Evolutionary conservation across 2,888 invertebrate species (phyloP), one percentile per base, ranked within the genome.

Genomic region (Tubulanus polymorphus): DNA sequence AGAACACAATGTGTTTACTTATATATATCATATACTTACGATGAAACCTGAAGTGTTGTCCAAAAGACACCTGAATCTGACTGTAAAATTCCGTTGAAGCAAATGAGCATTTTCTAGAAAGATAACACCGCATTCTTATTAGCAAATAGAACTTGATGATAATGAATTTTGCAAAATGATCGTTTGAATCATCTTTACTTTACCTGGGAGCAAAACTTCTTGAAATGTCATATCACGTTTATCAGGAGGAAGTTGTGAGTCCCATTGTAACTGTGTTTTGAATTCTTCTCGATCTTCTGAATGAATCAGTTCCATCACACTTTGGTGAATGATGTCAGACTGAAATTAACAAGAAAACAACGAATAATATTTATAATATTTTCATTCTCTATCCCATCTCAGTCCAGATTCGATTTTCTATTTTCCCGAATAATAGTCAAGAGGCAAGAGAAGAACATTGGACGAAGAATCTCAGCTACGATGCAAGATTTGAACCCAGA

Each of bases 281-380:
- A 97, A 85, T 80, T 97, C 97, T 79, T 99, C 97, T 2, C 99
- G 85, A 79, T 99, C 99, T 82, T 99, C 99, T 2, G 95, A 96
- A 81, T 97, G 97, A 61, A 99, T 96, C 78, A 99, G 83, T 81
- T 99, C 99, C 84, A 95, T 96, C 53, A 97, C 95, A 64, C 95
- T 94, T 79, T 99, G 99, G 81, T 99, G 99, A 57, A 99, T 94
- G 72, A 99, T 96, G 81, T 99, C 99, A 69, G 97, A 99, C 96
- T 99, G 85, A 30, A 87, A 86, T 66, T 68, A 57, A 49, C 56
- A 54, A 52, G 55, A 27, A 15, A 23, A 41, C 6, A 5, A 5
- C 18, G 15, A 41, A 41, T 41, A 5, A 15, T 5, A n/a, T n/a
- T n/a, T n/a, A n/a, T n/a, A n/a, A n/a, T n/a, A n/a, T n/a, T n/a